A percentile compares a stretch with the other conserved stretches of the same genome.
phyloP scores from a whole-genome alignment of 2,888 invertebrate genomes.

The Dyspetes luteomarginatus region DNA sequence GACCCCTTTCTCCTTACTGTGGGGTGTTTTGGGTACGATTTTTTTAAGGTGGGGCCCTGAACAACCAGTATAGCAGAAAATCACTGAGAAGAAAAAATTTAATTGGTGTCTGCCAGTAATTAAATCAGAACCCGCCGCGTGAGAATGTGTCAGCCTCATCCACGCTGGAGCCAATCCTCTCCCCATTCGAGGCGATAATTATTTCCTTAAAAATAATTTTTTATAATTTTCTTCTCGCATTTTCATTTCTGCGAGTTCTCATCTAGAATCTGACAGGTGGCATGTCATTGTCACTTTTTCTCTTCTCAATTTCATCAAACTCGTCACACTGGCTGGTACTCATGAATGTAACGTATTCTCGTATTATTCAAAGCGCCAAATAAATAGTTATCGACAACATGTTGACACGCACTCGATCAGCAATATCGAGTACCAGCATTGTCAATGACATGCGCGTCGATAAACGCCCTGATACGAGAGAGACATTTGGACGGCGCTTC shows the following conservation, averaged over 20 bases:
- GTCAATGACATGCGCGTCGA: slow-evolving; percentile 46
- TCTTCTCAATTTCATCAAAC: not conserved
- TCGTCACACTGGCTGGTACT: not conserved
- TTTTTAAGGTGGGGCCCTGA: too few relatives aligned
- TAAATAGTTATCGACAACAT: slow-evolving; percentile 28
- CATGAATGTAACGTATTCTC: not conserved
- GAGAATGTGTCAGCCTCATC: too few relatives aligned
- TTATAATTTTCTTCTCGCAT: not conserved
- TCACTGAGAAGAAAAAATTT: too few relatives aligned
- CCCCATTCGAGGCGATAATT: too few relatives aligned
- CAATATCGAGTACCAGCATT: slow-evolving; percentile 43
- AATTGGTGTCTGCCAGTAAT: too few relatives aligned
- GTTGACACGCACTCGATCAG: slow-evolving; percentile 55
- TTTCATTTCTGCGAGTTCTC: not conserved
- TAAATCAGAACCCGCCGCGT: too few relatives aligned
- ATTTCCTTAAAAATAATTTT: not conserved
- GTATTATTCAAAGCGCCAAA: not conserved
- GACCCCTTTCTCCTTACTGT: too few relatives aligned
- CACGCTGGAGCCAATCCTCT: too few relatives aligned
- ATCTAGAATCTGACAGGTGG: not conserved
- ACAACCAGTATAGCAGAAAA: too few relatives aligned
- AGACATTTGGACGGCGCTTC: slow-evolving; percentile 1
- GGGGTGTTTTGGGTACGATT: too few relatives aligned
- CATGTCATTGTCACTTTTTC: not conserved
- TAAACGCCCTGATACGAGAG: slow-evolving; percentile 29